phyloP scores from a whole-genome alignment of 2,888 invertebrate species.

The Alloplasta piceator region DNA sequence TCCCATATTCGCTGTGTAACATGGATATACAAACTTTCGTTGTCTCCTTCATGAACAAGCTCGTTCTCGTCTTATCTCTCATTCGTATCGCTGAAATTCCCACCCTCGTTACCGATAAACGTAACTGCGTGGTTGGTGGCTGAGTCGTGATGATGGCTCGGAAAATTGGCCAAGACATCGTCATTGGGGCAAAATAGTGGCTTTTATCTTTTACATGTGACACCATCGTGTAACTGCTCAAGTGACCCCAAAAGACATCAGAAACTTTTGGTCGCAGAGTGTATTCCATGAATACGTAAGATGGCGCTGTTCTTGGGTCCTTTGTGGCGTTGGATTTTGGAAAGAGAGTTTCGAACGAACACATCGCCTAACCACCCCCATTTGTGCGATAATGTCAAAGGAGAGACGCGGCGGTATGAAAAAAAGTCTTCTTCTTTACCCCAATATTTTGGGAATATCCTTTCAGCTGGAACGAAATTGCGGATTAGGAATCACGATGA shows the following conservation, averaged over 20 bases:
- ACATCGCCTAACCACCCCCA: too few species aligned
- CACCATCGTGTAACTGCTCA: conserved; percentile 22
- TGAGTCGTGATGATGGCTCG: conserved; percentile 51
- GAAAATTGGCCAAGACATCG: conserved; percentile 56
- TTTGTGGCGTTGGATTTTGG: neutral
- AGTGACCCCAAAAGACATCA: conserved; percentile 44
- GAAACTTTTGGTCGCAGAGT: conserved; percentile 22
- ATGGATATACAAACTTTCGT: neutral
- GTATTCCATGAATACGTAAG: too few species aligned
- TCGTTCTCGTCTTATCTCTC: conserved; percentile 57
- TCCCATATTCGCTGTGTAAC: neutral
- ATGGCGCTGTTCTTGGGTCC: neutral
- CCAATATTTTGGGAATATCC: conserved; percentile 1
- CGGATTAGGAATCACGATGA: conserved; percentile 3
- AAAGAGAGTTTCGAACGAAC: too few species aligned
- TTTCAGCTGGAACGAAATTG: conserved; percentile 19
- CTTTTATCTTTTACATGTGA: conserved; percentile 48
- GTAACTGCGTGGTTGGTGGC: conserved; percentile 53
- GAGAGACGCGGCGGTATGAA: too few species aligned
- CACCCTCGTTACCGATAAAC: conserved; percentile 55
- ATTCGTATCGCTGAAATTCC: conserved; percentile 59
- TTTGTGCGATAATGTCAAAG: too few species aligned
- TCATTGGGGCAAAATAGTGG: conserved; percentile 35
- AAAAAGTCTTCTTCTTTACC: neutral
- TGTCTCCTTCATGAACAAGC: conserved; percentile 35